These are phyloP conservation scores for Atta cephalotes DNA, from an alignment of 1,140 invertebrate genomes.

Conservation along the genomic window DNA sequence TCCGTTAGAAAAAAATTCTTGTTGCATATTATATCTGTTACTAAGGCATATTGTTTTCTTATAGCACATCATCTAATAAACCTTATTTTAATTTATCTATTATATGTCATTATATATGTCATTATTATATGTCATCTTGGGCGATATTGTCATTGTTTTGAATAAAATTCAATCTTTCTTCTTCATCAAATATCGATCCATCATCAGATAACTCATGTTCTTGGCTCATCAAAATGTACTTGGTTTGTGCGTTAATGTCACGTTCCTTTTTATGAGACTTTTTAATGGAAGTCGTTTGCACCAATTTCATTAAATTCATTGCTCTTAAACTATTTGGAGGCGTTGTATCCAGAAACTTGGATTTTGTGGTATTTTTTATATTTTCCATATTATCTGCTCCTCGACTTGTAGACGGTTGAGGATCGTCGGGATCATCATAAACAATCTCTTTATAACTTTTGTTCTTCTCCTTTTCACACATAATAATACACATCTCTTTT, in stretches of 20 bases:
- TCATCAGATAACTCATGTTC: slow-evolving; percentile 78
- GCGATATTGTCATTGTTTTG: neutral
- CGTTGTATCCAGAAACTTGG: slow-evolving; percentile 62
- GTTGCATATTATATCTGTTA: neutral
- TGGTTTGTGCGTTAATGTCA: slow-evolving; percentile 67
- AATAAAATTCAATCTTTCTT: slow-evolving; percentile 40
- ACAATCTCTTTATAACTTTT: neutral
- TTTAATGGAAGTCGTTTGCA: slow-evolving; percentile 81
- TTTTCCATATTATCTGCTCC: neutral
- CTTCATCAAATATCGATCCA: slow-evolving; percentile 81
- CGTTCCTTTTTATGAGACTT: slow-evolving; percentile 80
- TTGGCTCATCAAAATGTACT: slow-evolving; percentile 32
- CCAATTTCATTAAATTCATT: slow-evolving; percentile 72
- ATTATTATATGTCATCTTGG: neutral
- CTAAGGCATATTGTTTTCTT: neutral
- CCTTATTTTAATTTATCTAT: slow-evolving; percentile 23
- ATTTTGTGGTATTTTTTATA: neutral
- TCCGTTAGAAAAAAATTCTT: neutral
- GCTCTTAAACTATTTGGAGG: slow-evolving; percentile 79
- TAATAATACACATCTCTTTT: neutral
- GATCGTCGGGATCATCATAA: slow-evolving; percentile 56
- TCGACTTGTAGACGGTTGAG: slow-evolving; percentile 68
- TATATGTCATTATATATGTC: neutral
- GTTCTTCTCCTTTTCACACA: neutral
- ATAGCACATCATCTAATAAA: neutral